These are phyloP conservation scores for Mechanitis messenoides DNA, from an alignment of 2,888 invertebrate species.

Conservation along the genomic window DNA sequence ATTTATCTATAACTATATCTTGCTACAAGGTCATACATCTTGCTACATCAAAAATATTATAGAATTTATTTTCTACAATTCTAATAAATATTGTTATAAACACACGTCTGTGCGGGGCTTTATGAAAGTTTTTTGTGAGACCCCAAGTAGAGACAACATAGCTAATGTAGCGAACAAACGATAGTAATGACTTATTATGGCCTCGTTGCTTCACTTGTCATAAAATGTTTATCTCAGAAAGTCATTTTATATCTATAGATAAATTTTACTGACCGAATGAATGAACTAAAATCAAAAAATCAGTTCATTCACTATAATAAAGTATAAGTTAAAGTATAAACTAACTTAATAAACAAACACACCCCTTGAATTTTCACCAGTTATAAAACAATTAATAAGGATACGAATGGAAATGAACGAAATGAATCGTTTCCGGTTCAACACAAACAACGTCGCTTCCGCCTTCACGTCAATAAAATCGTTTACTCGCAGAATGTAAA, in stretches of 20 bases:
- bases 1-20: too few relatives aligned
- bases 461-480: slow-evolving; percentile 21
- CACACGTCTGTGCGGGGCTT: not conserved
- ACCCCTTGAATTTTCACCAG: not conserved
- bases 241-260: not conserved
- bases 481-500: slow-evolving; percentile 6
- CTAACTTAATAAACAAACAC: too few relatives aligned
- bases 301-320: not conserved
- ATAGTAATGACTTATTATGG: slow-evolving; percentile 25
- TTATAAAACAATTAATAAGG: slow-evolving; percentile 9
- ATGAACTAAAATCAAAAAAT: not conserved
- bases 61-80: too few relatives aligned
- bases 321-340: too few relatives aligned
- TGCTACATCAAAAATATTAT: too few relatives aligned
- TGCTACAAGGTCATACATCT: too few relatives aligned
- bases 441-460: slow-evolving; percentile 26
- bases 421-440: slow-evolving; percentile 26
- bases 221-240: not conserved
- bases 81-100: too few relatives aligned
- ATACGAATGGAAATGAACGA: slow-evolving; percentile 14
- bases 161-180: slow-evolving; percentile 22
- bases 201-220: slow-evolving; percentile 5
- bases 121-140: not conserved
- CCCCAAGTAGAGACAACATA: not conserved
- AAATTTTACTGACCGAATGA: slow-evolving; percentile 4